Percentiles rank a stretch among this genome's conserved stretches.
These are phyloP conservation scores for Stomatorhinus walkeri DNA, from an alignment of 2,797 vertebrate species.

Conservation along the genomic window DNA sequence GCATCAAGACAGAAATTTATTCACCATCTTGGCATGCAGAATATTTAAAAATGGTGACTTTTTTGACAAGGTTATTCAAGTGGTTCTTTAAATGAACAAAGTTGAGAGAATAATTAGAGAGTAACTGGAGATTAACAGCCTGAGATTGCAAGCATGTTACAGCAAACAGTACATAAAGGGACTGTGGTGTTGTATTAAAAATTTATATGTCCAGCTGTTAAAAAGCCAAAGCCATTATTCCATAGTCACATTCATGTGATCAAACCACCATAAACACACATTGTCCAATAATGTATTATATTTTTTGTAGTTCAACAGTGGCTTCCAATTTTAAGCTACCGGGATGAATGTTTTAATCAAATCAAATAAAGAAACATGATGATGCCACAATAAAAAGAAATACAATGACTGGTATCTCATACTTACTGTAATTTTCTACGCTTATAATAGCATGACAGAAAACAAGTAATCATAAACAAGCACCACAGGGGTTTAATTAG, in stretches of 20 bases:
- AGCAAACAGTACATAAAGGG: neutral
- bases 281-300: neutral
- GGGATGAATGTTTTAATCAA: neutral
- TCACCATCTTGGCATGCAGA: conserved; percentile 31
- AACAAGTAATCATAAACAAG: neutral
- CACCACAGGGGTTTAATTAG: neutral
- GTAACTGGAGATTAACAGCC: neutral
- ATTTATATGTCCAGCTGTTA: neutral
- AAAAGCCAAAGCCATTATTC: neutral
- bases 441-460: neutral
- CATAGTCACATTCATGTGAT: neutral
- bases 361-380: neutral
- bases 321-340: neutral
- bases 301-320: neutral
- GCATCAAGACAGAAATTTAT: conserved; percentile 50
- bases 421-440: neutral
- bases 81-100: conserved; percentile 8
- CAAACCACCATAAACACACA: neutral
- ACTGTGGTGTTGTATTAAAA: neutral
- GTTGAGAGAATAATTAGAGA: neutral
- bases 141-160: neutral
- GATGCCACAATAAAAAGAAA: neutral
- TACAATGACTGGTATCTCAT: neutral
- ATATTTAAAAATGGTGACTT: conserved; percentile 7
- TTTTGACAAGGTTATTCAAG: conserved; percentile 1